Base-by-base conservation (phyloP, 2,797 vertebrate species). In the Catharus ustulatus region DNA sequence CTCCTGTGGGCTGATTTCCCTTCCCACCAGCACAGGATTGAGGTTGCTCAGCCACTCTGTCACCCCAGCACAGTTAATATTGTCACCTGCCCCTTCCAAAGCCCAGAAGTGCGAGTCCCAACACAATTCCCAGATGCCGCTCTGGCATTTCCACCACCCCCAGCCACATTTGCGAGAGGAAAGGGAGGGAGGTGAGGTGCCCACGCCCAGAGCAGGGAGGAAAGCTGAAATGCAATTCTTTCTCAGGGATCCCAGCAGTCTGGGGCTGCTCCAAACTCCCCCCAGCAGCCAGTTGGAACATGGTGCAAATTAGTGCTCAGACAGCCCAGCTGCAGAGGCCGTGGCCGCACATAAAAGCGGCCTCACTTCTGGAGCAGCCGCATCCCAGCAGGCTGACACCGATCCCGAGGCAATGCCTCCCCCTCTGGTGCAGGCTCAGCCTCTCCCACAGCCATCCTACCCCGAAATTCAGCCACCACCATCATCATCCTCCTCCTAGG, bases 181-280 rank as follows among this genome's bases (percentile, higher is more conserved):
- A 76, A 48, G 27, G 52, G 17, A 67, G n/a, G 64, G 52, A 83
- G 48, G 38, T 59, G 17, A 51, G 69, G 12, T 75, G 30, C 46
- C 55, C 49, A 13, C 40, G 8, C 61, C 83, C 69, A 7, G 67
- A 58, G 59, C 13, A 0, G 27, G 43, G 68, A 80, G 49, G 68
- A 51, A n/a, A 49, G 63, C 9, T 67, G 86, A 94, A 95, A 93
- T 24, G 67, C 93, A 93, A 82, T 46, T 63, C 80, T 87, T 94
- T 52, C 85, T 52, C 59, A 66, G 86, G 86, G 83, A 90, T 54
- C 64, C 74, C 3, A 0, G 51, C 72, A 85, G 57, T 0, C 73
- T 79, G 73, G 62, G 91, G 77, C 91, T 76, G 73, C 79, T 95
- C 91, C 88, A 76, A 66, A 11, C 66, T 59, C 69, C 19, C 71